Conservation (phyloP, 1,140 invertebrate species). For the Pteromalus puparum region DNA sequence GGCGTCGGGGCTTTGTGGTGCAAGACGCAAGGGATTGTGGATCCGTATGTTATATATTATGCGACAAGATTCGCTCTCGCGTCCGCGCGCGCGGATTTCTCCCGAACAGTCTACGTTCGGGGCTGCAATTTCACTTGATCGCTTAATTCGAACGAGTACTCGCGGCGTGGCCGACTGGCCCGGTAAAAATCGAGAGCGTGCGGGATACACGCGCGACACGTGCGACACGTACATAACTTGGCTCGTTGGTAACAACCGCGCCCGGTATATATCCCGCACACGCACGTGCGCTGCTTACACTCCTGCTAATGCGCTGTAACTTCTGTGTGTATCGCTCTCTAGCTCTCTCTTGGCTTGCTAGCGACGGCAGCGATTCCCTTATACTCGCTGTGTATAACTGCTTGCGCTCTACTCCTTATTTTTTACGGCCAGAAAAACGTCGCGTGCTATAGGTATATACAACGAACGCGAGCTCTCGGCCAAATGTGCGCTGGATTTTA, state of each 20-base stretch:
- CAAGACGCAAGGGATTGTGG: neutral
- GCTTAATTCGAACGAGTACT: too few species aligned
- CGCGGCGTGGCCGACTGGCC: too few species aligned
- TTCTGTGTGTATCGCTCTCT: neutral
- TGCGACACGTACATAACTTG: neutral
- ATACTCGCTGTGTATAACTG: too few species aligned
- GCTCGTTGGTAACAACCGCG: neutral
- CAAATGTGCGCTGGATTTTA: slow-evolving; percentile 1
- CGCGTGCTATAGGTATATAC: too few species aligned
- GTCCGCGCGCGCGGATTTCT: too few species aligned
- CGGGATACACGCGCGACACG: neutral
- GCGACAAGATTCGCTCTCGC: too few species aligned
- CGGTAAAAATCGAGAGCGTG: too few species aligned
- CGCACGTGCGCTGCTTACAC: neutral
- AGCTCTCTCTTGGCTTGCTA: too few species aligned
- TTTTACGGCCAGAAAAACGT: neutral
- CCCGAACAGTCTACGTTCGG: too few species aligned
- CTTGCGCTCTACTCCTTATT: neutral
- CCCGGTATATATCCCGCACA: neutral
- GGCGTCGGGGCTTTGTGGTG: neutral
- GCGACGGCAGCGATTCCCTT: too few species aligned
- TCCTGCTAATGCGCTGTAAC: slow-evolving; percentile 8
- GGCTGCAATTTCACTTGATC: too few species aligned
- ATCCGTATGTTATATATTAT: too few species aligned
- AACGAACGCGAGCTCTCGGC: neutral